Evolutionary conservation across 1,140 invertebrate species (phyloP).

Genomic region (Micrasema longulum): DNA sequence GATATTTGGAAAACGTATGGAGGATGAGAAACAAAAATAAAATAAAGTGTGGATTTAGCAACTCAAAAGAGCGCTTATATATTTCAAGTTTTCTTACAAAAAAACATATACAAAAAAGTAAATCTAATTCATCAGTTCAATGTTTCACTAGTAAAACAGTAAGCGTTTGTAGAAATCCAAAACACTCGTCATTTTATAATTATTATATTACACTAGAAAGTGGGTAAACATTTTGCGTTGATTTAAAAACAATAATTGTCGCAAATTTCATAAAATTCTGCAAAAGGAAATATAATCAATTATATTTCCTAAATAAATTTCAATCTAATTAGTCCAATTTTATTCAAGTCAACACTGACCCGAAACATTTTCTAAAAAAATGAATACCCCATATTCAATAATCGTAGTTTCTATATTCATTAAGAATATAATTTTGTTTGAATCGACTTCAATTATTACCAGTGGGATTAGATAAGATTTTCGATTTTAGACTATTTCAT

Average conservation of each 20-base stretch:
- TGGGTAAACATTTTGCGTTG: conserved; percentile 22
- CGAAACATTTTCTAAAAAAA: too few relatives aligned
- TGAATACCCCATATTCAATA: too few relatives aligned
- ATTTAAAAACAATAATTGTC: too few relatives aligned
- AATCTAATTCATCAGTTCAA: conserved; percentile 41
- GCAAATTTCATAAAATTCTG: too few relatives aligned
- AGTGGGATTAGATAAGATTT: background rate
- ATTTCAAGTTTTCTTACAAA: conserved; percentile 41
- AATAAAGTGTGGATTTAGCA: conserved; percentile 38
- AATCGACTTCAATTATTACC: too few relatives aligned
- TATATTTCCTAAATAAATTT: too few relatives aligned
- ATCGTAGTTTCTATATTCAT: too few relatives aligned
- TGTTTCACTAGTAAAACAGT: conserved; percentile 30
- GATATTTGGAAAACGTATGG: background rate
- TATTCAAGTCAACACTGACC: too few relatives aligned
- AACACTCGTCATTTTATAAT: background rate
- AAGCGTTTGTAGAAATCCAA: conserved; percentile 14
- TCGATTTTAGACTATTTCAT: too few relatives aligned
- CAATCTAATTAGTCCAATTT: too few relatives aligned
- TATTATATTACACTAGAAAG: conserved; percentile 21
- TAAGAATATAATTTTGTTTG: too few relatives aligned
- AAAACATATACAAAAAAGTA: conserved; percentile 42
- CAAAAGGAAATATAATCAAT: too few relatives aligned
- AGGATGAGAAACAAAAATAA: conserved; percentile 35
- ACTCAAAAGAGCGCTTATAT: conserved; percentile 38